These are phyloP conservation scores for Knipowitschia caucasica DNA, from an alignment of 2,797 vertebrate genomes.

Conservation along the genomic window DNA sequence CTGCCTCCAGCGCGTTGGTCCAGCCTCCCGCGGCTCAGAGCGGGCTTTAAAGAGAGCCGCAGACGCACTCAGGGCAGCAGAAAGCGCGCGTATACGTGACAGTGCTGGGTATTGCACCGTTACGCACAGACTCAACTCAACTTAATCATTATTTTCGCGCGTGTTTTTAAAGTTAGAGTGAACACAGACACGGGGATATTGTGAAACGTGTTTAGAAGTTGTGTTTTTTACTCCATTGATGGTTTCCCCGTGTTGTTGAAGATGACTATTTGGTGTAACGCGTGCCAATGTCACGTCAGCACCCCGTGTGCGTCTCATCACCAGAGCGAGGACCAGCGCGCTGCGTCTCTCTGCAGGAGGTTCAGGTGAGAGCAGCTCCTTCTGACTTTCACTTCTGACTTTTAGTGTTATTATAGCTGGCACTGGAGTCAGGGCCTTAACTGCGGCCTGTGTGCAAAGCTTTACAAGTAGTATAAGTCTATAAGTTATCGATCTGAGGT, in stretches of 20 bases:
- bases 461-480: no score
- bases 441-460: no score
- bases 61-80: background rate
- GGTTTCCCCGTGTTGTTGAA: constrained; percentile 3
- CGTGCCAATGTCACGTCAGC: constrained; percentile 42
- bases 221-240: background rate
- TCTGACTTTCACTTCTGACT: background rate
- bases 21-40: constrained; percentile 27
- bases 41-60: constrained; percentile 59
- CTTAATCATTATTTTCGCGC: background rate
- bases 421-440: constrained; percentile 11
- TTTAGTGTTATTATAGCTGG: constrained; percentile 33
- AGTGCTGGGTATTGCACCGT: no score
- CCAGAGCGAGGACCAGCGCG: constrained; percentile 9
- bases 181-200: no score
- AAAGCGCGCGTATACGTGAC: background rate
- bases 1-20: background rate
- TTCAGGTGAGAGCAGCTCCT: constrained; percentile 59
- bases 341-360: constrained; percentile 44
- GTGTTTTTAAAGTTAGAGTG: background rate
- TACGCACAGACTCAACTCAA: no score
- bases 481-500: no score
- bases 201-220: no score
- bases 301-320: constrained; percentile 44
- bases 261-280: constrained; percentile 64